Percentiles rank a stretch among this genome's conserved stretches.
phyloP scores from a whole-genome alignment of 2,797 vertebrate genomes.

The Lepus townsendii region DNA sequence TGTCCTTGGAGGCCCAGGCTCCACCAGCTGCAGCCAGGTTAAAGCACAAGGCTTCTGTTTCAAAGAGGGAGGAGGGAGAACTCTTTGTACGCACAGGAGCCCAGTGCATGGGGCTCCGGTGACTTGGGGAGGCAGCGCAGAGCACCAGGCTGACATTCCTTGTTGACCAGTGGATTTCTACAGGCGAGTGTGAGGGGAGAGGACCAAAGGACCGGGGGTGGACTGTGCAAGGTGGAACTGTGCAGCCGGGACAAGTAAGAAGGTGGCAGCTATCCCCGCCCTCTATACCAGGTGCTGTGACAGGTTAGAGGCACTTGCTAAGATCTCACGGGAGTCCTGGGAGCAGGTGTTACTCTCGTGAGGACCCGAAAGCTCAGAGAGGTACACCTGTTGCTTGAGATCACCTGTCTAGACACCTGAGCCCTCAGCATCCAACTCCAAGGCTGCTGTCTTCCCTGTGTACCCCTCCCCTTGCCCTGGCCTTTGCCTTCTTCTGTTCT shows the following conservation, averaged over 20 bases:
- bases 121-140: too few species aligned
- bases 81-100: background rate
- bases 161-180: background rate
- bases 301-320: background rate
- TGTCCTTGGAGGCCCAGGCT: background rate
- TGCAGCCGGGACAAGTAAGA: background rate
- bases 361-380: background rate
- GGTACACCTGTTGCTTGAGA: background rate
- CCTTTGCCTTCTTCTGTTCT: too few species aligned
- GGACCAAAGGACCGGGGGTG: background rate
- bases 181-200: background rate
- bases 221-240: too few species aligned
- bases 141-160: background rate
- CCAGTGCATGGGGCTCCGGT: too few species aligned
- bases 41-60: background rate
- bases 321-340: background rate
- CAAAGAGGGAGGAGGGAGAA: background rate
- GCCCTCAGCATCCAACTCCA: background rate
- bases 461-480: background rate
- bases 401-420: background rate
- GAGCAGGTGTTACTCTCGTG: background rate
- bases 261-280: background rate
- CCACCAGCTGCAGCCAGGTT: background rate
- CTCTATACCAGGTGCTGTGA: rapidly evolving
- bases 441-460: background rate